Evolutionary conservation across 2,113 vertebrate genomes (phyloP).

Genomic region (Sylvia atricapilla): DNA sequence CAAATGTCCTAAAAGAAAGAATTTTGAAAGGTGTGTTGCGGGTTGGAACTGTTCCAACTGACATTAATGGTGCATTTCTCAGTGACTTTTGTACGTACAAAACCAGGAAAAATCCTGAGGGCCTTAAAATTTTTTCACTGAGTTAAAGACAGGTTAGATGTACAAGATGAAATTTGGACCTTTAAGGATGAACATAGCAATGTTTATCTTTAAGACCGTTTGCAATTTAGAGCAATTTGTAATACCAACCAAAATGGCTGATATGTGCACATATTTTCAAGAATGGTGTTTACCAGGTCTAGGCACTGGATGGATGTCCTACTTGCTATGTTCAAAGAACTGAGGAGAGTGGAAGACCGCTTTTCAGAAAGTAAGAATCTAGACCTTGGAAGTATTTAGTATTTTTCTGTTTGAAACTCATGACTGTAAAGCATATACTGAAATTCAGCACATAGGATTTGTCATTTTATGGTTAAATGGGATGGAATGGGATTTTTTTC

Average conservation of each 20-base stretch:
- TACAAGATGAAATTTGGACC: not conserved
- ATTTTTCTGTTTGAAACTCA: not conserved
- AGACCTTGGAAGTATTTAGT: not conserved
- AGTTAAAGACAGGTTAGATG: not conserved
- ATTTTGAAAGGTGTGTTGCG: not conserved
- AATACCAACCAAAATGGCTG: not conserved
- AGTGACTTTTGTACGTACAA: not conserved
- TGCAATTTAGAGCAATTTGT: not conserved
- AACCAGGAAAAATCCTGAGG: not conserved
- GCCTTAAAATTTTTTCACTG: not conserved
- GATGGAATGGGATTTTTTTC: not conserved
- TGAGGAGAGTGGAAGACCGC: not conserved
- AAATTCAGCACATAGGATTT: not conserved
- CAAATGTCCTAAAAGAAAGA: not conserved
- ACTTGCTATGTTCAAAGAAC: not conserved
- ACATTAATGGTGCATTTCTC: not conserved
- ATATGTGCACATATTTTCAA: accelerated
- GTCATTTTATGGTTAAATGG: not conserved
- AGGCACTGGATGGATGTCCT: not conserved
- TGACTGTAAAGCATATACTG: not conserved
- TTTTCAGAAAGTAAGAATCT: not conserved
- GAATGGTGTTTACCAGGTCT: not conserved
- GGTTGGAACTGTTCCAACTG: not conserved
- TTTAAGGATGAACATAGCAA: not conserved
- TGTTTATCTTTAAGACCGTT: not conserved